These are phyloP conservation scores for Knipowitschia caucasica DNA, from an alignment of 2,797 vertebrate genomes.

Conservation along the genomic window DNA sequence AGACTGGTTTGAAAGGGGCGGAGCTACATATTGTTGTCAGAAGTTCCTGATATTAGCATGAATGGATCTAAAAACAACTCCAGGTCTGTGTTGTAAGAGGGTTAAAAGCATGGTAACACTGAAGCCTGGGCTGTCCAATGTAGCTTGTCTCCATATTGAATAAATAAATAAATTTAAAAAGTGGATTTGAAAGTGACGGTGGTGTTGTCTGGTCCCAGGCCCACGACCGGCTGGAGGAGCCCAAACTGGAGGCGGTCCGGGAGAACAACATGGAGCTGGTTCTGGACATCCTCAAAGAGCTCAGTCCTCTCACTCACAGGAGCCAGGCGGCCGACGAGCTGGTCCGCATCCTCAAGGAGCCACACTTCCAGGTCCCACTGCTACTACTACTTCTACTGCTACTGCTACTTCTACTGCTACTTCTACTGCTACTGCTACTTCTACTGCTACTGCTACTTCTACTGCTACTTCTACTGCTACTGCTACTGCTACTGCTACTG, in stretches of 20 bases:
- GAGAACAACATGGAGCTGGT: slow-evolving; percentile 94
- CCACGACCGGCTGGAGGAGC: slow-evolving; percentile 88
- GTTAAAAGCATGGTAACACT: too few relatives aligned
- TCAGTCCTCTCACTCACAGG: slow-evolving; percentile 72
- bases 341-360: slow-evolving; percentile 85
- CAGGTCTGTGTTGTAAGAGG: too few relatives aligned
- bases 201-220: slow-evolving; percentile 66
- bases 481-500: not conserved
- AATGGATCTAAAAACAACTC: too few relatives aligned
- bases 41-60: too few relatives aligned
- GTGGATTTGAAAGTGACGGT: not conserved
- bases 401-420: not conserved
- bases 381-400: not conserved
- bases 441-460: not conserved
- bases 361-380: slow-evolving; percentile 89
- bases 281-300: slow-evolving; percentile 92
- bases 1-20: too few relatives aligned
- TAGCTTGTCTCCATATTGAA: too few relatives aligned
- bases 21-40: too few relatives aligned
- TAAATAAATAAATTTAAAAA: too few relatives aligned
- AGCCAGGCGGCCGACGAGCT: slow-evolving; percentile 83
- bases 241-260: slow-evolving; percentile 89
- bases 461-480: not conserved
- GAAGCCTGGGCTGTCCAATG: too few relatives aligned
- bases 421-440: not conserved